phyloP scores from a whole-genome alignment of 1,140 invertebrate genomes.

The Papilio polyxenes region DNA sequence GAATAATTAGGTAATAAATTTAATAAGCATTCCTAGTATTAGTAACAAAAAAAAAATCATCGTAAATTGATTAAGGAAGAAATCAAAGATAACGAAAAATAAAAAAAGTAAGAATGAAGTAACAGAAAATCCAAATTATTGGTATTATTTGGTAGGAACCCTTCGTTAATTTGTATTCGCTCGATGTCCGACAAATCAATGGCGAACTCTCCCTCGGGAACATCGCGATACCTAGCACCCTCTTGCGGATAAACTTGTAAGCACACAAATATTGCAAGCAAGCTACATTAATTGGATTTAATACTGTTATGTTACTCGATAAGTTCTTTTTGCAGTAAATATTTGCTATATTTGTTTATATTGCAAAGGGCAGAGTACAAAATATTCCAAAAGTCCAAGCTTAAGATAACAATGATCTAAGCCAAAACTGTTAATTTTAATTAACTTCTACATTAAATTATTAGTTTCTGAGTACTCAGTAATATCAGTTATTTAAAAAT shows the following conservation, averaged over 20 bases:
- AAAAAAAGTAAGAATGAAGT: neutral
- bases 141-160: conserved; percentile 6
- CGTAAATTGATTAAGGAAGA: neutral
- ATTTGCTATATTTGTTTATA: conserved; percentile 26
- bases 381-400: neutral
- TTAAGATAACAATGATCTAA: neutral
- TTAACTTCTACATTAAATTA: no score
- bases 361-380: neutral
- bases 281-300: conserved; percentile 36
- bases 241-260: conserved; percentile 35
- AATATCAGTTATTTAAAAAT: no score
- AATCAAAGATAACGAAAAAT: neutral
- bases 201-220: conserved; percentile 25
- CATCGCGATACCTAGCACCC: conserved; percentile 26
- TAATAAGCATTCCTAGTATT: neutral
- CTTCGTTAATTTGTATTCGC: conserved; percentile 9
- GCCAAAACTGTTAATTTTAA: neutral
- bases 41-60: neutral
- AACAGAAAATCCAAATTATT: conserved; percentile 15
- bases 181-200: conserved; percentile 36
- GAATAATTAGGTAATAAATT: no score
- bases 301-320: conserved; percentile 34
- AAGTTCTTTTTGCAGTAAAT: neutral
- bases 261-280: conserved; percentile 37
- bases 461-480: no score